Percentiles rank a stretch among this genome's conserved stretches.
phyloP scores from a whole-genome alignment of 2,888 invertebrate genomes.

The Junonia oenone region DNA sequence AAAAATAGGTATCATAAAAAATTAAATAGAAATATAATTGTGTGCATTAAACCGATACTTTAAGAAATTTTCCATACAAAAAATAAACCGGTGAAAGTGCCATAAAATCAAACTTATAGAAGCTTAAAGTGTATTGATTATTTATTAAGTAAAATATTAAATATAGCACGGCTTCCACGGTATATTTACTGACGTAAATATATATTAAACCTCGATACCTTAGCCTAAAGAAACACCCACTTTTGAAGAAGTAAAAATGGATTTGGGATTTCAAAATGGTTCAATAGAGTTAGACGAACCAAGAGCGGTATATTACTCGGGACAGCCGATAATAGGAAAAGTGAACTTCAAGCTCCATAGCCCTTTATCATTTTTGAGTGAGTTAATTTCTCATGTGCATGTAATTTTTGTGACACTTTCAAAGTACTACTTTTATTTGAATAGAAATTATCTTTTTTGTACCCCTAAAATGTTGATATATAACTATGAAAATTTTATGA shows the following conservation, averaged over 20 bases:
- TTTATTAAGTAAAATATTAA: too few species aligned
- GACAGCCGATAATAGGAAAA: slow-evolving; percentile 48
- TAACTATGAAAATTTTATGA: too few species aligned
- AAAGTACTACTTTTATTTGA: background rate
- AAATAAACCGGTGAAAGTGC: too few species aligned
- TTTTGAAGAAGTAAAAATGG: background rate
- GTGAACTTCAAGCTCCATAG: slow-evolving; percentile 42
- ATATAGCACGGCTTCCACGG: too few species aligned
- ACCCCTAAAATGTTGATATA: too few species aligned
- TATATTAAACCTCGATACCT: background rate
- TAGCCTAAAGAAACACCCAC: too few species aligned
- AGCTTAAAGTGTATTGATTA: too few species aligned
- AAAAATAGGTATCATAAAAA: too few species aligned
- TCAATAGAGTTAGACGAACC: slow-evolving; percentile 43
- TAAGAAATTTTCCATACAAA: background rate
- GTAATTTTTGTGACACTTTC: background rate
- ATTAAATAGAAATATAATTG: too few species aligned
- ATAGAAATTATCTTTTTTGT: background rate
- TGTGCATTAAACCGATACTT: background rate
- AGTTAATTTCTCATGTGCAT: slow-evolving; percentile 1
- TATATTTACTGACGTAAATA: too few species aligned
- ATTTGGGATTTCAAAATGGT: slow-evolving; percentile 35
- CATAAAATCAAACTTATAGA: too few species aligned
- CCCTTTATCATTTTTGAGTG: slow-evolving; percentile 45
- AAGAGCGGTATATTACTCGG: slow-evolving; percentile 48